Conservation (phyloP, 2,888 invertebrate genomes). For the Stomorhina lunata region DNA sequence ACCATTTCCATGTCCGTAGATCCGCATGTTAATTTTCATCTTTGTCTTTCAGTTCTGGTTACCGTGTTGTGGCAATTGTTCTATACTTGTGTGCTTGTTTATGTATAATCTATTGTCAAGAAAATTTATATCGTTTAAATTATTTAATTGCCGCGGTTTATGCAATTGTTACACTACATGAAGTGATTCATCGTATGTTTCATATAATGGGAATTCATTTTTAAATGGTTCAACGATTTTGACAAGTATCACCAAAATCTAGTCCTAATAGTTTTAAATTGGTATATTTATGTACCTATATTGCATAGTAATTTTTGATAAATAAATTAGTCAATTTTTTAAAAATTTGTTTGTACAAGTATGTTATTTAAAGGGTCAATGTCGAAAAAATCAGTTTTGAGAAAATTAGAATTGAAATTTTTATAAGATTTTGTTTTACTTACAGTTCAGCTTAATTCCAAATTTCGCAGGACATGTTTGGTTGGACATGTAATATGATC, state of each 20-base stretch:
- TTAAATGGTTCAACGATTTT: background rate
- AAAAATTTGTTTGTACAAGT: no score
- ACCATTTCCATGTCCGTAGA: background rate
- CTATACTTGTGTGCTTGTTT: constrained; percentile 82
- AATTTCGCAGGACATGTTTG: no score
- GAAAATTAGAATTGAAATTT: no score
- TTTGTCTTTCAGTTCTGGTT: constrained; percentile 68
- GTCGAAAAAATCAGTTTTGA: no score
- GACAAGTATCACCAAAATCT: background rate
- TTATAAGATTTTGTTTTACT: no score
- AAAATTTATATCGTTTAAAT: constrained; percentile 83
- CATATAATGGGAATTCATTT: constrained; percentile 5
- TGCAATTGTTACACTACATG: constrained; percentile 82
- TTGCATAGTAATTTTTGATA: no score
- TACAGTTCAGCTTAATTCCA: no score
- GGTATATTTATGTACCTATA: no score
- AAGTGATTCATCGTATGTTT: constrained; percentile 76
- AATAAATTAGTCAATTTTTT: no score
- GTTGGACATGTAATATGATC: no score
- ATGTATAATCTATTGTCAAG: constrained; percentile 83
- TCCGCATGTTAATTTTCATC: background rate
- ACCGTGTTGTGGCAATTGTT: constrained; percentile 72
- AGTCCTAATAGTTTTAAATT: no score
- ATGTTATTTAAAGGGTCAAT: no score
- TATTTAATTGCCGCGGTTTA: constrained; percentile 82